A percentile compares a stretch with the other conserved stretches of the same genome.
phyloP scores from a whole-genome alignment of 2,888 invertebrate genomes.

The Oxyteleia sp. region DNA sequence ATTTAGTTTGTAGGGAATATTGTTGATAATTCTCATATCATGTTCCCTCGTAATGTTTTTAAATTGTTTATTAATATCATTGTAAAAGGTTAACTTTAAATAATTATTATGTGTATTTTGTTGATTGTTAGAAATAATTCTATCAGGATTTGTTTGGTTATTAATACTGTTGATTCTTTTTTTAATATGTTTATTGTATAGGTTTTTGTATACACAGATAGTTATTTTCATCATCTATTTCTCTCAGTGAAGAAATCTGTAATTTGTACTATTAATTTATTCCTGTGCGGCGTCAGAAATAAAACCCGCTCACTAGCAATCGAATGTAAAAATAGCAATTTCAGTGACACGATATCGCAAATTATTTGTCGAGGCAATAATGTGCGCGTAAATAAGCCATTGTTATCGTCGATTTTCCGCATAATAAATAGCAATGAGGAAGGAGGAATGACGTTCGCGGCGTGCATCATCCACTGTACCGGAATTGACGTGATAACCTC shows the following conservation, averaged over 20 bases:
- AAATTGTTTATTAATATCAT: too few relatives aligned
- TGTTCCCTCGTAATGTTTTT: too few relatives aligned
- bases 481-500: constrained; percentile 63
- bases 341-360: not conserved
- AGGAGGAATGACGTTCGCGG: constrained; percentile 34
- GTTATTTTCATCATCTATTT: too few relatives aligned
- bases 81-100: too few relatives aligned
- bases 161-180: too few relatives aligned
- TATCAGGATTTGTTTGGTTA: too few relatives aligned
- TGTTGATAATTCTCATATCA: too few relatives aligned
- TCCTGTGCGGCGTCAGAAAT: constrained; percentile 7
- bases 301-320: constrained; percentile 21
- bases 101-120: too few relatives aligned
- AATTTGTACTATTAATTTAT: not conserved
- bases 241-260: not conserved
- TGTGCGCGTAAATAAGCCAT: constrained; percentile 57
- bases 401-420: constrained; percentile 65
- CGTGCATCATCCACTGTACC: constrained; percentile 54
- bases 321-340: constrained; percentile 11
- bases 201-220: too few relatives aligned
- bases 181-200: too few relatives aligned
- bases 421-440: constrained; percentile 51
- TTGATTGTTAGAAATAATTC: too few relatives aligned
- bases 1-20: too few relatives aligned
- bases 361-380: constrained; percentile 50